phyloP scores from a whole-genome alignment of 2,113 vertebrate genomes.

The Ia io region DNA sequence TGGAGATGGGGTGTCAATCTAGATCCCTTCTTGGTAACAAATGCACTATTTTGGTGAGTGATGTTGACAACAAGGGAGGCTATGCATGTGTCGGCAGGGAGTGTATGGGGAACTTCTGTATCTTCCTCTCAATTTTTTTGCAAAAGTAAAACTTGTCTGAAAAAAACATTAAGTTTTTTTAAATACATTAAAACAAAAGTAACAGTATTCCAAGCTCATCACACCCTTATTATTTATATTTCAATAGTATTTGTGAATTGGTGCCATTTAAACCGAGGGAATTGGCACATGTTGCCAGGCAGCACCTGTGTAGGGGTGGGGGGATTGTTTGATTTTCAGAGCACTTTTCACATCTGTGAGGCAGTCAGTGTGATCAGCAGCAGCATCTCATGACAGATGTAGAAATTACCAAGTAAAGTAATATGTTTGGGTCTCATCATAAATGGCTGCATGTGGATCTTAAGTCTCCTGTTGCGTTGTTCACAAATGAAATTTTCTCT shows the following conservation, averaged over 20 bases:
- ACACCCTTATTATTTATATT: neutral
- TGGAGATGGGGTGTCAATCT: neutral
- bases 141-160: neutral
- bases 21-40: neutral
- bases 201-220: neutral
- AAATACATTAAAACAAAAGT: neutral
- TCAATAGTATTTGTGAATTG: neutral
- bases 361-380: neutral
- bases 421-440: neutral
- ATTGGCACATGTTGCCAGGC: neutral
- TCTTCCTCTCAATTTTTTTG: neutral
- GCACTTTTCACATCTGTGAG: neutral
- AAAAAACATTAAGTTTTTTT: neutral
- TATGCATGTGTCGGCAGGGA: neutral
- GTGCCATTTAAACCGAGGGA: neutral
- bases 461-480: neutral
- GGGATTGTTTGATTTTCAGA: neutral
- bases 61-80: neutral
- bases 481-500: neutral
- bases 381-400: neutral
- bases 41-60: too few species aligned
- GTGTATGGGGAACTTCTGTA: neutral
- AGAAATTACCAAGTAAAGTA: neutral
- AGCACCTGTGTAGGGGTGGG: accelerated
- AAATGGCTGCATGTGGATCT: neutral